A percentile compares a stretch with the other conserved stretches of the same genome.
phyloP scores from a whole-genome alignment of 1,140 invertebrate species.

The Lepidurus arcticus region DNA sequence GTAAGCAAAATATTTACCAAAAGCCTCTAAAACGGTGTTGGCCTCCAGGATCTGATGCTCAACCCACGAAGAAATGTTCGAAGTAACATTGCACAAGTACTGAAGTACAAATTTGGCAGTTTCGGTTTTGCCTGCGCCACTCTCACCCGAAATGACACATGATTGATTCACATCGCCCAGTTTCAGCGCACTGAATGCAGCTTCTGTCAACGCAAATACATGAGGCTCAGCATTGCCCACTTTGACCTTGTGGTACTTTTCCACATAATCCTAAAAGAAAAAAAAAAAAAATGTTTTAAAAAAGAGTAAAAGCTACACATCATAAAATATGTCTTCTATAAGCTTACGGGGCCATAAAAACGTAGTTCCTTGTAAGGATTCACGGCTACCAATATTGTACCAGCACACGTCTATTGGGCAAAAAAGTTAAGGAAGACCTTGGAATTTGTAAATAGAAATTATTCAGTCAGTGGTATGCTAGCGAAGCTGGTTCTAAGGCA shows the following conservation, averaged over 20 bases:
- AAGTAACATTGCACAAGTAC: constrained; percentile 86
- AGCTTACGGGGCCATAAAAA: constrained; percentile 83
- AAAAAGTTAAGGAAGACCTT: constrained; percentile 36
- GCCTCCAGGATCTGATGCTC: constrained; percentile 91
- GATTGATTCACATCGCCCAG: constrained; percentile 61
- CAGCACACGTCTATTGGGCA: constrained; percentile 80
- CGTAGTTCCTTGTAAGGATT: constrained; percentile 92
- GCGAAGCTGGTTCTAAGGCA: not conserved
- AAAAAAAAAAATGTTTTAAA: constrained; percentile 36
- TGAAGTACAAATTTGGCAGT: constrained; percentile 92
- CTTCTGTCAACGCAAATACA: constrained; percentile 83
- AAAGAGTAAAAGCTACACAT: constrained; percentile 27
- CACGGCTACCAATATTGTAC: constrained; percentile 89
- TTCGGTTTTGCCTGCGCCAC: constrained; percentile 95
- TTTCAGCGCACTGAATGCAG: constrained; percentile 65
- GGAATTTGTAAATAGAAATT: not conserved
- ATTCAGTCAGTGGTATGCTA: too few relatives aligned
- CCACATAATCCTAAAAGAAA: constrained; percentile 70
- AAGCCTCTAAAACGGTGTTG: constrained; percentile 86
- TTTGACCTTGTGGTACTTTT: constrained; percentile 71
- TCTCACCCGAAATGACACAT: constrained; percentile 95
- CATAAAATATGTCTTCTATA: constrained; percentile 27
- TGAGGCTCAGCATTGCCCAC: constrained; percentile 76
- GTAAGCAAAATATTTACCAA: constrained; percentile 58
- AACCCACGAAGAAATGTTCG: constrained; percentile 84